Evolutionary conservation across 2,797 vertebrate genomes (phyloP).

Genomic region (Dryobates pubescens): DNA sequence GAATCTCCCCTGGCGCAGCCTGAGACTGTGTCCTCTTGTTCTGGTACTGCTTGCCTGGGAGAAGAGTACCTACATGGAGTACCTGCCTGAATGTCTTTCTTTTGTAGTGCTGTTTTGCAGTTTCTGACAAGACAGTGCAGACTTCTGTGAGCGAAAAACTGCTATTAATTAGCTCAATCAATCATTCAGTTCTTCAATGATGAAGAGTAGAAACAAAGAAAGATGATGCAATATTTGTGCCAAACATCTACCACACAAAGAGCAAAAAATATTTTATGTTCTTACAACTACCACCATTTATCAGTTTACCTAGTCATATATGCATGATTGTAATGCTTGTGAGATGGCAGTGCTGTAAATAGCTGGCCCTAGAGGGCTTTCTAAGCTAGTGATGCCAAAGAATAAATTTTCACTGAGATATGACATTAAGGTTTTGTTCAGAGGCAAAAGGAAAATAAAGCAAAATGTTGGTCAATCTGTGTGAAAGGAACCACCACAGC

Average conservation of each 20-base stretch:
- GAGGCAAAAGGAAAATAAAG: background rate
- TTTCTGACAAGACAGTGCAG: background rate
- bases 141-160: background rate
- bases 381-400: background rate
- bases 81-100: background rate
- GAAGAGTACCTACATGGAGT: background rate
- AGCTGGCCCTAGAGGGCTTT: conserved; percentile 14
- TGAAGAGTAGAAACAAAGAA: background rate
- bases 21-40: too few relatives aligned
- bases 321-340: background rate
- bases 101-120: background rate
- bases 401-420: conserved; percentile 3
- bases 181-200: background rate
- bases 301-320: conserved; percentile 25
- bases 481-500: background rate
- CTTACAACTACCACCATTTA: background rate
- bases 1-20: too few relatives aligned
- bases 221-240: background rate
- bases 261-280: background rate
- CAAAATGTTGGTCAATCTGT: background rate
- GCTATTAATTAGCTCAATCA: background rate
- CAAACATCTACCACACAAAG: background rate
- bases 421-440: background rate
- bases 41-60: too few relatives aligned
- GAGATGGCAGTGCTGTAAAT: conserved; percentile 28